Conservation (phyloP, 2,113 vertebrate genomes). For the Corythoichthys intestinalis region DNA sequence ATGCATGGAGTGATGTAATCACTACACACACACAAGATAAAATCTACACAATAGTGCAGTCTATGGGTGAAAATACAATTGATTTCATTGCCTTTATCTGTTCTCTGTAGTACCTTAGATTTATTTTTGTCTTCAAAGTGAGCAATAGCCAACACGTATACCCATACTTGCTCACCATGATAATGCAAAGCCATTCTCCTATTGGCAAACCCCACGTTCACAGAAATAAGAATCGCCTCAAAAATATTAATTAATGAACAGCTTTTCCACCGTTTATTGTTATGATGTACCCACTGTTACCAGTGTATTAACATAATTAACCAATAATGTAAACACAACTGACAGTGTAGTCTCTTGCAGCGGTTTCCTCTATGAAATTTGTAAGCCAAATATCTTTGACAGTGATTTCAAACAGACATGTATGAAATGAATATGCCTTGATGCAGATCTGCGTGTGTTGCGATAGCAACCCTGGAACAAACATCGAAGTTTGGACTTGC, state of each 20-base stretch:
- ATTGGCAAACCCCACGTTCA: too few species aligned
- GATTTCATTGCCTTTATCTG: background rate
- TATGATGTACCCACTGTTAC: conserved; percentile 4
- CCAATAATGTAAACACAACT: conserved; percentile 5
- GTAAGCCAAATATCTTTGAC: conserved; percentile 36
- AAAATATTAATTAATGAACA: background rate
- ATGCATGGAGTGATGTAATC: too few species aligned
- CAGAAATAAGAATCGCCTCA: too few species aligned
- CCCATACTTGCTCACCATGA: too few species aligned
- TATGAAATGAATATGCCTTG: conserved; percentile 40
- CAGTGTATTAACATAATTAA: conserved; percentile 3
- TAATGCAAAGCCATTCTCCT: too few species aligned
- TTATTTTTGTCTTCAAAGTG: too few species aligned
- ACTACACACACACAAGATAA: too few species aligned
- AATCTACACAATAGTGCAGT: too few species aligned
- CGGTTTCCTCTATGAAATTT: conserved; percentile 4
- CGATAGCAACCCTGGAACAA: conserved; percentile 43
- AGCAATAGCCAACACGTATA: too few species aligned
- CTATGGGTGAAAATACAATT: background rate
- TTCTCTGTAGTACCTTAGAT: too few species aligned
- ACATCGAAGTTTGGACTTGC: conserved; percentile 37
- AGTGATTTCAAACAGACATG: conserved; percentile 51
- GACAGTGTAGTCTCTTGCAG: background rate
- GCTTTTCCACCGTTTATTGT: conserved; percentile 19
- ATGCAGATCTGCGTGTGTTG: conserved; percentile 42